Percentiles rank a stretch among this genome's conserved stretches.
phyloP scores from a whole-genome alignment of 2,888 invertebrate genomes.

The Tolmerus cingulatus region DNA sequence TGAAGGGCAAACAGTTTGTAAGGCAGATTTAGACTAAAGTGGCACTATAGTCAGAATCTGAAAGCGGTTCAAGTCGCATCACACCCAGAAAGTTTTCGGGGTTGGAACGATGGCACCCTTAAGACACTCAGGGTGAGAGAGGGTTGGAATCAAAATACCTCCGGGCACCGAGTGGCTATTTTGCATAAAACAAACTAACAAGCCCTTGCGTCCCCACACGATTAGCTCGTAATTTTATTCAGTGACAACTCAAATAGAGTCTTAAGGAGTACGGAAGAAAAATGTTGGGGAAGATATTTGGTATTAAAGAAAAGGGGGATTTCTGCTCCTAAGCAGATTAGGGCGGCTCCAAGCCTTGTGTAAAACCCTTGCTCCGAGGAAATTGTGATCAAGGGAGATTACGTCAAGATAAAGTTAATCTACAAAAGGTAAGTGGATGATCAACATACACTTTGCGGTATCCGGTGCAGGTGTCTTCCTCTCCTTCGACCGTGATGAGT shows the following conservation, averaged over 20 bases:
- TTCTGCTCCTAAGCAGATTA: constrained; percentile 1
- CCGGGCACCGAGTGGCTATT: neutral
- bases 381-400: constrained; percentile 5
- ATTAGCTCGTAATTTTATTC: constrained; percentile 16
- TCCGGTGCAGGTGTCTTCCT: neutral
- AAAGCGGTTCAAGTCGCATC: neutral
- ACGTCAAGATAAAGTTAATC: neutral
- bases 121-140: neutral
- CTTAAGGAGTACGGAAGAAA: neutral
- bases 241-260: neutral
- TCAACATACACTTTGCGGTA: constrained; percentile 30
- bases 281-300: neutral
- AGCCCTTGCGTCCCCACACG: neutral
- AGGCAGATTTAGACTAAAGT: neutral
- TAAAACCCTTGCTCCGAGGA: neutral
- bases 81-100: neutral
- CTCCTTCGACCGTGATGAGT: neutral
- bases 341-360: neutral
- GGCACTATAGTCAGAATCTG: neutral
- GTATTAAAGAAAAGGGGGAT: neutral
- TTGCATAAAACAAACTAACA: constrained; percentile 7
- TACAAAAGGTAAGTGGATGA: neutral
- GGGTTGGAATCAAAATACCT: neutral
- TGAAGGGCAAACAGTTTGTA: neutral
- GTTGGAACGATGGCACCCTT: neutral